Percentiles rank a stretch among this genome's conserved stretches.
These are phyloP conservation scores for Zaprionus africanus DNA, from an alignment of 1,140 invertebrate species.

Conservation along the genomic window DNA sequence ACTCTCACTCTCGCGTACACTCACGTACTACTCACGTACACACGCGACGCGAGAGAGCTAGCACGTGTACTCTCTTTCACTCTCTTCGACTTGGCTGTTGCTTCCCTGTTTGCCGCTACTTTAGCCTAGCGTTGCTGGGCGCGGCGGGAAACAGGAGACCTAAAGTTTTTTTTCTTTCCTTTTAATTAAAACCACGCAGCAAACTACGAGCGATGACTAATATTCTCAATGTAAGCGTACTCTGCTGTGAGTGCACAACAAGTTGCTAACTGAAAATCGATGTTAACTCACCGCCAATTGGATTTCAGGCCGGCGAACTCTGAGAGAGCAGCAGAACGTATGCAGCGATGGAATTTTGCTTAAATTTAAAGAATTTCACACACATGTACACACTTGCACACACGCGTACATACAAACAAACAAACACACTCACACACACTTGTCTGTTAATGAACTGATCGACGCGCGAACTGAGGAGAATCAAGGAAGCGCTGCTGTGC, in stretches of 20 bases:
- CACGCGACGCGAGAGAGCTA: background rate
- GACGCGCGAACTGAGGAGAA: constrained; percentile 41
- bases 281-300: constrained; percentile 57
- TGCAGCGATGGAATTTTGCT: constrained; percentile 53
- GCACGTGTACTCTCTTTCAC: constrained; percentile 39
- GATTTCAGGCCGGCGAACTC: constrained; percentile 41
- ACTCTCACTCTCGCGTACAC: constrained; percentile 25
- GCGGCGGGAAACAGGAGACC: constrained; percentile 72
- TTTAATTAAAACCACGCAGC: constrained; percentile 66
- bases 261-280: constrained; percentile 50
- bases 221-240: constrained; percentile 36
- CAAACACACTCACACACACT: constrained; percentile 11
- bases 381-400: constrained; percentile 35
- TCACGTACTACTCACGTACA: background rate
- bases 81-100: constrained; percentile 69
- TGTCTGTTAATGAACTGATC: constrained; percentile 43
- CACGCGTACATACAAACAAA: constrained; percentile 22
- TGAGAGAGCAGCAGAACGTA: constrained; percentile 9
- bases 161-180: constrained; percentile 51
- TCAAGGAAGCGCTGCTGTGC: constrained; percentile 21
- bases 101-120: constrained; percentile 58
- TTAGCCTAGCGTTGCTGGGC: constrained; percentile 57
- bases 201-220: constrained; percentile 64
- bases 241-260: constrained; percentile 33
- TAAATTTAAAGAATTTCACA: constrained; percentile 59